Evolutionary conservation across 2,113 vertebrate species (phyloP), one percentile per base, ranked within the genome.

Genomic region (Danionella cerebrum): DNA sequence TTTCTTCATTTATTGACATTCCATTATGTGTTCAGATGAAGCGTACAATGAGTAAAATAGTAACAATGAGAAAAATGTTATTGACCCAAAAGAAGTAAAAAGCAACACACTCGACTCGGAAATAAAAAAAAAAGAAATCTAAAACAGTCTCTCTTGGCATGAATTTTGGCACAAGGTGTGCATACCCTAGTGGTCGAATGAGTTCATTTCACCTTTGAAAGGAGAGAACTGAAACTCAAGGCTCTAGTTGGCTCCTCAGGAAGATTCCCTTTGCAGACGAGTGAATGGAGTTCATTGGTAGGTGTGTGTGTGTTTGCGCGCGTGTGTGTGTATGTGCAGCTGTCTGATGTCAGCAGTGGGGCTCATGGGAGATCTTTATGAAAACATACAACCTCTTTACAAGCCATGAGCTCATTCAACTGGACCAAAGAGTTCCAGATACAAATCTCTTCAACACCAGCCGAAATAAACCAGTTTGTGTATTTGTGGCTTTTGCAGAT

Each of bases 311-410:
- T 10, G 35, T 45, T 4, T 10, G 5, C 21, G 38, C 51, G 12
- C 41, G 47, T 60, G 9, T 51, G 38, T 35, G 5, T 19, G 10
- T 42, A 5, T 35, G 35, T 42, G 45, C 29, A 66, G 54, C 53
- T 60, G 74, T 63, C 5, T 65, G 33, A 67, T 71, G 69, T 65
- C 60, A 38, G 5, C 73, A 66, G 73, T 67, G 64, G 64, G 54
- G 16, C 55, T 19, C 25, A n/a, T 6, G 59, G 51, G 38, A 63
- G 21, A 19, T n/a, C 55, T 67, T 62, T 57, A 71, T 67, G 36
- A 67, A 29, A 50, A 63, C 21, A 68, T 27, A 68, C 54, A 68
- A 57, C 69, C 55, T 71, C 22, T 42, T 62, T 47, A 24, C 48
- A 19, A 47, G 42, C 36, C 39, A 47, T 25, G 10, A 48, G 48